A percentile compares a stretch with the other conserved stretches of the same genome.
Evolutionary conservation across 1,140 invertebrate genomes (phyloP).

Genomic region (Homarus americanus): DNA sequence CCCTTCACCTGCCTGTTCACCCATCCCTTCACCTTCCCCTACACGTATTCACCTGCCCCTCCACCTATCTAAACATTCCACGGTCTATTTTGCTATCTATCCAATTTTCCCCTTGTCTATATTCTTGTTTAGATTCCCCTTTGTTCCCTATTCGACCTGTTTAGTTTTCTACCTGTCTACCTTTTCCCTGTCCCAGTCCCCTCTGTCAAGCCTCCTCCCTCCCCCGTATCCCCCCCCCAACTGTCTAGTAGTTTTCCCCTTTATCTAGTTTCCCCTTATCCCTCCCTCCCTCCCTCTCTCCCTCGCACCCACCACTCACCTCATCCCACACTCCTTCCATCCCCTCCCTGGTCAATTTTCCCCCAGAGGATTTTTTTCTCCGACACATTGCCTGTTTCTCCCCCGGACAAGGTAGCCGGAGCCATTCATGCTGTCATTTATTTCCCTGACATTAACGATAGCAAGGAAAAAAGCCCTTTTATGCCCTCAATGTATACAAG

Average conservation of each 20-base stretch:
- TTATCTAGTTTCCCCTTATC: neutral
- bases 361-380: constrained; percentile 9
- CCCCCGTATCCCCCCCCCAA: neutral
- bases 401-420: constrained; percentile 24
- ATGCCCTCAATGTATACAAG: constrained; percentile 58
- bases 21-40: constrained; percentile 6
- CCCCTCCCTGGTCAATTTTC: neutral
- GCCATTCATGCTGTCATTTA: constrained; percentile 58
- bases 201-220: too few relatives aligned
- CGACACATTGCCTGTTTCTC: constrained; percentile 30
- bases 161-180: too few relatives aligned
- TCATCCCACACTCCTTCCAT: neutral
- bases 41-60: neutral
- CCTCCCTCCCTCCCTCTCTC: neutral
- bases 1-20: neutral
- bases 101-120: neutral
- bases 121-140: too few relatives aligned
- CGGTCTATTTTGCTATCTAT: neutral
- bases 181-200: too few relatives aligned
- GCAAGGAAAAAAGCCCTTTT: constrained; percentile 27
- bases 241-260: neutral
- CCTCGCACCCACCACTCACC: neutral
- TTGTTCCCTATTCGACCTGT: too few relatives aligned
- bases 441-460: constrained; percentile 61
- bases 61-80: constrained; percentile 11